Percentiles rank a stretch among this genome's conserved stretches.
Conservation (phyloP, 2,113 vertebrate species). For the Nothoprocta perdicaria region DNA sequence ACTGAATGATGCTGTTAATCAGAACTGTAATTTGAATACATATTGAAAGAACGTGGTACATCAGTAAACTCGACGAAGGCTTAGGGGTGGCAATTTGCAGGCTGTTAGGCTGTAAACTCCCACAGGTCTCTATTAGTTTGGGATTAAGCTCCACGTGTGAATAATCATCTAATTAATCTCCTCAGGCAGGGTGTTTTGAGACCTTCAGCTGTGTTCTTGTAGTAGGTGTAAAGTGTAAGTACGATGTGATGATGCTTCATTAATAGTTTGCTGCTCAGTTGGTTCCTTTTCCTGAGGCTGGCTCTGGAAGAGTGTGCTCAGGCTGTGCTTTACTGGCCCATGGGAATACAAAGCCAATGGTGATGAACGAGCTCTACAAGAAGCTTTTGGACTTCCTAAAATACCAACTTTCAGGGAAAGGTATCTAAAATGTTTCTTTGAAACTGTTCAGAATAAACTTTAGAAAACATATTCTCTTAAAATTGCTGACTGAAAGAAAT, state of each 20-base stretch:
- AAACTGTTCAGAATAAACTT: not conserved
- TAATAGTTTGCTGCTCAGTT: not conserved
- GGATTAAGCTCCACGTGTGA: slow-evolving; percentile 45
- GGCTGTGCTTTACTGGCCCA: not conserved
- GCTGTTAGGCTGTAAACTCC: not conserved
- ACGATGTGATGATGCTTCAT: not conserved
- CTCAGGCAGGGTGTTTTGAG: not conserved
- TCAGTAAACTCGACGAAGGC: slow-evolving; percentile 45
- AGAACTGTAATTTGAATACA: not conserved
- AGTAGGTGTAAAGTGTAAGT: not conserved
- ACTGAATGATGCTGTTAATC: not conserved
- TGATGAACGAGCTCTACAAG: accelerated
- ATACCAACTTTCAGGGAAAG: not conserved
- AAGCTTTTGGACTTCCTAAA: not conserved
- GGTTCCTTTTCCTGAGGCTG: not conserved
- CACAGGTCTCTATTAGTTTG: slow-evolving; percentile 1
- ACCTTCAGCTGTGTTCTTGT: not conserved
- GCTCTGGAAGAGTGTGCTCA: not conserved
- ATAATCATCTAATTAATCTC: slow-evolving; percentile 49
- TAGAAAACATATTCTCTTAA: not conserved
- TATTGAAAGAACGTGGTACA: not conserved
- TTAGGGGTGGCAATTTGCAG: not conserved
- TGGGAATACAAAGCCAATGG: not conserved
- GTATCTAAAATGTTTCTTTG: not conserved
- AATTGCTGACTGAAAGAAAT: not conserved